Evolutionary conservation across 2,888 invertebrate species (phyloP).

Genomic region (Siphonodentalium dalli): DNA sequence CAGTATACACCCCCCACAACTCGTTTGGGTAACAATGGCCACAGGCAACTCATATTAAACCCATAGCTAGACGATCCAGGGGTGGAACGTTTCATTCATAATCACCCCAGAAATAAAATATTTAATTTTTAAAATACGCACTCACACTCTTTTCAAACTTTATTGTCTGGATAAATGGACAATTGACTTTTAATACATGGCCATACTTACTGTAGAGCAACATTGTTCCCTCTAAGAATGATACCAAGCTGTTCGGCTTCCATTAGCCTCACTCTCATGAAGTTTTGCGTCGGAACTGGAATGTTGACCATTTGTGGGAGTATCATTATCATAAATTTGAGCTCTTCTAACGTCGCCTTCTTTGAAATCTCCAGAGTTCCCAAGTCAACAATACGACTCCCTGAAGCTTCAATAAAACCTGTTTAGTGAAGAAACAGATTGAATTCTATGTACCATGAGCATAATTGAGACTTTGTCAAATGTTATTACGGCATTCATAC

Average conservation of each 20-base stretch:
- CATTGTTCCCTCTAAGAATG: conserved; percentile 39
- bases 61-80: too few relatives aligned
- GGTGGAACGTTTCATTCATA: background rate
- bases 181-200: background rate
- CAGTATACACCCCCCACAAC: too few relatives aligned
- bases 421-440: background rate
- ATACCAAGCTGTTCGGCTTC: conserved; percentile 35
- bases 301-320: conserved; percentile 35
- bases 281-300: conserved; percentile 37
- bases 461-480: background rate
- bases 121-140: background rate
- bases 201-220: conserved; percentile 47
- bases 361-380: conserved; percentile 58
- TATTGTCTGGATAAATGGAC: background rate
- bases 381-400: conserved; percentile 26
- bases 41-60: too few relatives aligned
- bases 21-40: too few relatives aligned
- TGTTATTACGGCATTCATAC: background rate
- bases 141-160: background rate
- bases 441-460: background rate
- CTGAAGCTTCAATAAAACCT: conserved; percentile 5
- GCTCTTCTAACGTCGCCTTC: conserved; percentile 51
- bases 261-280: conserved; percentile 46
- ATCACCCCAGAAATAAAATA: background rate
- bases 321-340: conserved; percentile 52